Evolutionary conservation across 2,113 vertebrate species (phyloP).

Genomic region (Calypte anna): DNA sequence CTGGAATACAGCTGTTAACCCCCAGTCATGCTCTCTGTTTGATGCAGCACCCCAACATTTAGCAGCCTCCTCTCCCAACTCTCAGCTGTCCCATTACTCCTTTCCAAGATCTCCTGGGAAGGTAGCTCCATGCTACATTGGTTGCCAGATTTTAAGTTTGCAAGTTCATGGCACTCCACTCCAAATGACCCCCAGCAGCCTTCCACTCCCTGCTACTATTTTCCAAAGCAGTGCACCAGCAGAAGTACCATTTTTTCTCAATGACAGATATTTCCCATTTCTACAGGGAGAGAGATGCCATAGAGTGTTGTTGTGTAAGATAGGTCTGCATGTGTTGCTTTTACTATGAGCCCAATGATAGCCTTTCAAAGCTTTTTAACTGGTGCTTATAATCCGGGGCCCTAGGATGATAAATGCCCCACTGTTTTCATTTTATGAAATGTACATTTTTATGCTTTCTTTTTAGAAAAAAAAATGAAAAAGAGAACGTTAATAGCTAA

Average conservation of each 20-base stretch:
- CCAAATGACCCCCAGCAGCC: neutral
- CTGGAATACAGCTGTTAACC: neutral
- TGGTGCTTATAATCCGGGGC: neutral
- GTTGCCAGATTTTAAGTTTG: neutral
- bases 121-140: accelerated
- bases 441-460: neutral
- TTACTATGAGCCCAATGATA: neutral
- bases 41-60: neutral
- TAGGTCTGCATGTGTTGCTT: neutral
- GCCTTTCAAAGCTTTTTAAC: neutral
- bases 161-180: accelerated
- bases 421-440: neutral
- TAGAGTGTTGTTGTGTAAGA: neutral
- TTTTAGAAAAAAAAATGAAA: neutral
- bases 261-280: neutral
- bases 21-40: neutral
- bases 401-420: neutral
- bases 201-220: neutral
- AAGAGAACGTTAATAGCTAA: neutral
- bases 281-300: neutral
- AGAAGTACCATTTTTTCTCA: neutral
- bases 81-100: neutral
- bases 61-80: neutral
- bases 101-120: neutral
- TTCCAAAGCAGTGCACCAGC: accelerated